phyloP scores from a whole-genome alignment of 2,113 vertebrate genomes.

The Rhegmatorhina hoffmannsi region DNA sequence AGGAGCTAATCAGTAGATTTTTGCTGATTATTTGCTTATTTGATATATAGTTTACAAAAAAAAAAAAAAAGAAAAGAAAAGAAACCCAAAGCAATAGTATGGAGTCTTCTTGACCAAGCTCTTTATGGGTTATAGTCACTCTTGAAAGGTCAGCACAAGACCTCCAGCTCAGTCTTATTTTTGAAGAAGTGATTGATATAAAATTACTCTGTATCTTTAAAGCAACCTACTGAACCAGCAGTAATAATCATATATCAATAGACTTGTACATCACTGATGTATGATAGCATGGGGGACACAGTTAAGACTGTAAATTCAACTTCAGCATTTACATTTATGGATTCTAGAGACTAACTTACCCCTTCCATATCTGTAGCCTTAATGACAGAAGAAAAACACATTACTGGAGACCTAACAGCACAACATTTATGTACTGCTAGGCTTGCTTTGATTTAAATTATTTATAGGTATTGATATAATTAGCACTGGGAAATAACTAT shows the following conservation, averaged over 20 bases:
- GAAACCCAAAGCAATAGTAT: not conserved
- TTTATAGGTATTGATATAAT: slow-evolving; percentile 15
- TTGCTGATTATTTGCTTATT: not conserved
- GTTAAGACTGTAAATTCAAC: not conserved
- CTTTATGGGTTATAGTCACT: not conserved
- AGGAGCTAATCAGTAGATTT: slow-evolving; percentile 47
- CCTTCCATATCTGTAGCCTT: not conserved
- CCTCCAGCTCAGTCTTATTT: not conserved
- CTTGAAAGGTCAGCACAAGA: slow-evolving; percentile 16
- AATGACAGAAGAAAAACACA: not conserved
- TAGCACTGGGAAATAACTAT: not conserved
- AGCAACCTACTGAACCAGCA: not conserved
- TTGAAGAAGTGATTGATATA: not conserved
- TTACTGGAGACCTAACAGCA: not conserved
- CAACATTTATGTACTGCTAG: not conserved
- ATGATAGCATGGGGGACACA: not conserved
- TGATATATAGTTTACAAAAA: not conserved
- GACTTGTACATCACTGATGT: not conserved
- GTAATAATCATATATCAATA: not conserved
- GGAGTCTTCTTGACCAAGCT: not conserved
- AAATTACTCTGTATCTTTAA: not conserved
- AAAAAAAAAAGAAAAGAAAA: no score
- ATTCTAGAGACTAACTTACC: not conserved
- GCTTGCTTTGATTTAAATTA: slow-evolving; percentile 9
- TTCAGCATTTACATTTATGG: not conserved